Evolutionary conservation across 2,113 vertebrate species (phyloP).

Genomic region (Heliornis fulica): DNA sequence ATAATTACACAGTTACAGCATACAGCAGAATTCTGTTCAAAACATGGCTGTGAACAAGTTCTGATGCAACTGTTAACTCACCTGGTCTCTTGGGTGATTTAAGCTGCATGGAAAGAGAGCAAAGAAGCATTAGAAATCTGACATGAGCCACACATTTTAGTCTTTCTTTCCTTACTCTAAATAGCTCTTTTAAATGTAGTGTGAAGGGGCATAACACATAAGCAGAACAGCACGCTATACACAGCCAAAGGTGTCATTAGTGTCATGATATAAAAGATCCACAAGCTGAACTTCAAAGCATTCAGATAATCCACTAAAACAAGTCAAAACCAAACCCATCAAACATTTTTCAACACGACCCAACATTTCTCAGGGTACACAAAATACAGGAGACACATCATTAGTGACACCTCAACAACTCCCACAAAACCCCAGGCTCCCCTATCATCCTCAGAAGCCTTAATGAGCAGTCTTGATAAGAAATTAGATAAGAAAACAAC

Average conservation of each 20-base stretch:
- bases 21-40: not conserved
- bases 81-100: slow-evolving; percentile 98
- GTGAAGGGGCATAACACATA: not conserved
- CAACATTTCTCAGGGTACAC: not conserved
- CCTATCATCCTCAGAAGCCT: not conserved
- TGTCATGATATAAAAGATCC: not conserved
- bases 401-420: not conserved
- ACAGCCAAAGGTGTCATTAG: not conserved
- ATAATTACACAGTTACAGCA: not conserved
- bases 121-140: slow-evolving; percentile 55
- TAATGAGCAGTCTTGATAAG: not conserved
- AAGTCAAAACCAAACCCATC: not conserved
- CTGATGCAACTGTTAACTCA: slow-evolving; percentile 63
- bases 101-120: slow-evolving; percentile 79
- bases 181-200: not conserved
- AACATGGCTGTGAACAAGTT: not conserved
- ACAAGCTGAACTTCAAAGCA: not conserved
- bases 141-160: not conserved
- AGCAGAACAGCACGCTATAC: not conserved
- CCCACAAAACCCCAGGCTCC: not conserved
- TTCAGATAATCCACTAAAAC: not conserved
- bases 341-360: not conserved
- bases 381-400: not conserved
- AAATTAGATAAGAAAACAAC: not conserved
- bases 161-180: not conserved